Conservation (phyloP, 2,113 vertebrate species). For the Drymodes brunneopygia region DNA sequence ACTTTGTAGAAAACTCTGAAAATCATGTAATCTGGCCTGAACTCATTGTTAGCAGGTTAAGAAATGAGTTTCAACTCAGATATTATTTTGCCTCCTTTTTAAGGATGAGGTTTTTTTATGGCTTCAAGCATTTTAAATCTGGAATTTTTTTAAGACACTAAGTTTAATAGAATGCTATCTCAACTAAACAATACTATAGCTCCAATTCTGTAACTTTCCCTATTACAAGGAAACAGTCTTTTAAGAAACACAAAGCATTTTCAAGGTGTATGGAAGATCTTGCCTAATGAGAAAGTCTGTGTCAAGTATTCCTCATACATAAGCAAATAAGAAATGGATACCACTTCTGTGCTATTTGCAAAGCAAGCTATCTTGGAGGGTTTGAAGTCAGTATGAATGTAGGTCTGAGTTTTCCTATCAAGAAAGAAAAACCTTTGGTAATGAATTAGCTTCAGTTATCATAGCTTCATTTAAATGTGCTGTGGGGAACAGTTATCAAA, state of each 20-base stretch:
- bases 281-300: background rate
- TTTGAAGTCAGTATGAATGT: background rate
- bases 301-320: background rate
- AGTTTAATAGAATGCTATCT: background rate
- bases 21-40: background rate
- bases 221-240: background rate
- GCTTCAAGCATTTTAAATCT: background rate
- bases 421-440: background rate
- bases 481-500: background rate
- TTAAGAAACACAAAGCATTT: background rate
- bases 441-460: background rate
- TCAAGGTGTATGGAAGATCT: background rate
- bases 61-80: background rate
- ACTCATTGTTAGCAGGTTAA: background rate
- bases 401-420: background rate
- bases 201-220: background rate
- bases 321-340: background rate
- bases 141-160: background rate
- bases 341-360: background rate
- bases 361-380: background rate
- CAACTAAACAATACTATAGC: background rate
- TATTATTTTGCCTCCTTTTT: background rate
- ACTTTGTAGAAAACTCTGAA: background rate
- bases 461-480: background rate
- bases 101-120: background rate